These are phyloP conservation scores for Plecturocebus donacophilus DNA, from an alignment of 2,113 vertebrate genomes.

Conservation along the genomic window DNA sequence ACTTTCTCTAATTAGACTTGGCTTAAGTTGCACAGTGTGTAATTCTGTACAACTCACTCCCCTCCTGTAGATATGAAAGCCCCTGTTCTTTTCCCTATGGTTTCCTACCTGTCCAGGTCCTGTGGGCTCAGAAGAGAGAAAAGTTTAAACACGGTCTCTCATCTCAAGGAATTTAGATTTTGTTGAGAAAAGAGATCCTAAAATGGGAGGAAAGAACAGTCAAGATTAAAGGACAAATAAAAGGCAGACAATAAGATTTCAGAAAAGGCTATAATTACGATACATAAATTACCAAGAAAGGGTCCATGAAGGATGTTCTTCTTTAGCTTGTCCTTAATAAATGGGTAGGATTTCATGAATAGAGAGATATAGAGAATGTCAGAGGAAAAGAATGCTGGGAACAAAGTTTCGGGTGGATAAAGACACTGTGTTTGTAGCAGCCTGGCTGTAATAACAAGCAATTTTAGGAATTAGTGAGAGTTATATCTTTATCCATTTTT, in stretches of 20 bases:
- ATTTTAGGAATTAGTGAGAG: conserved; percentile 71
- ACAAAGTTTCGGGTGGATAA: not conserved
- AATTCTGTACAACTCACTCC: not conserved
- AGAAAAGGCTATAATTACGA: not conserved
- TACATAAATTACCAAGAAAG: not conserved
- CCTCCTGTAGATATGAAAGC: not conserved
- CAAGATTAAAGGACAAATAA: not conserved
- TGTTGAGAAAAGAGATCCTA: not conserved
- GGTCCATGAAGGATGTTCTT: not conserved
- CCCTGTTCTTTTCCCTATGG: not conserved
- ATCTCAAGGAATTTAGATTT: not conserved
- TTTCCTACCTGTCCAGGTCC: not conserved
- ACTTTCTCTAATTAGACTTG: not conserved
- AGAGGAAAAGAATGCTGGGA: not conserved
- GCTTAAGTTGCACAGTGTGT: not conserved
- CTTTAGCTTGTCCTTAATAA: not conserved
- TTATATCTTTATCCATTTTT: conserved; percentile 72
- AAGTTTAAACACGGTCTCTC: not conserved
- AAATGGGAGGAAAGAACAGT: not conserved
- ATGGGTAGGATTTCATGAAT: not conserved
- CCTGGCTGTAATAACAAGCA: conserved; percentile 56
- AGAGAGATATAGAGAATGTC: not conserved
- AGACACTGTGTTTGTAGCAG: conserved; percentile 51
- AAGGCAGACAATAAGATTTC: not conserved
- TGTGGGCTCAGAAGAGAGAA: not conserved